These are phyloP conservation scores for Larimichthys crocea DNA, from an alignment of 2,113 vertebrate species.

Conservation along the genomic window DNA sequence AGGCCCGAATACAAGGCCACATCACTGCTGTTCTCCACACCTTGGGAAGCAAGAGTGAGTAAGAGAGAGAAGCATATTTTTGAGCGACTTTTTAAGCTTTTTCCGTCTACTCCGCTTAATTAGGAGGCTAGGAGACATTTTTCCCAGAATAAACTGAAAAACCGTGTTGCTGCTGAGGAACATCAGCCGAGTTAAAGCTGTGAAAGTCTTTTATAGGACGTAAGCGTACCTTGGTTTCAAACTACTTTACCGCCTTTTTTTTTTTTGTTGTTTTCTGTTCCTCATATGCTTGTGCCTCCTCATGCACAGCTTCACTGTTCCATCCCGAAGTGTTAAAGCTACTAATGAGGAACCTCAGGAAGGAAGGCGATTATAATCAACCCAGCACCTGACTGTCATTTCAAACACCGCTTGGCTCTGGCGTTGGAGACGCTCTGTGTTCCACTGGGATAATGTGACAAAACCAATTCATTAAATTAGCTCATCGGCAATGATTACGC, in stretches of 20 bases:
- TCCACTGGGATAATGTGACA: constrained; percentile 79
- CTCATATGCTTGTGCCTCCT: constrained; percentile 36
- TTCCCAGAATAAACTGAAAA: constrained; percentile 45
- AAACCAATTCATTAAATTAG: constrained; percentile 89
- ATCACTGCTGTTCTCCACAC: constrained; percentile 90
- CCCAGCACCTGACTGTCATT: constrained; percentile 80
- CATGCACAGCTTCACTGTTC: constrained; percentile 61
- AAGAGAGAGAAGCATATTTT: not conserved
- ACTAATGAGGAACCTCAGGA: constrained; percentile 79
- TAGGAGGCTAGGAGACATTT: constrained; percentile 32
- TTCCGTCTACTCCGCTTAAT: constrained; percentile 25
- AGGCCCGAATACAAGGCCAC: constrained; percentile 95
- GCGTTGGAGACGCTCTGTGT: constrained; percentile 56
- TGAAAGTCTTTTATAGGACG: constrained; percentile 30
- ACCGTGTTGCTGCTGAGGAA: constrained; percentile 16
- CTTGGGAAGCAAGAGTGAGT: constrained; percentile 72
- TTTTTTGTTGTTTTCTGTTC: constrained; percentile 53
- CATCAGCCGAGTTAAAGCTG: constrained; percentile 14
- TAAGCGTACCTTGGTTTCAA: constrained; percentile 47
- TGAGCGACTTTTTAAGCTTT: not conserved
- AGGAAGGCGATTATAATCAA: constrained; percentile 78
- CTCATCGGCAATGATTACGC: constrained; percentile 87
- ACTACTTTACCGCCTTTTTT: constrained; percentile 51
- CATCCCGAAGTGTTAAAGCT: constrained; percentile 66
- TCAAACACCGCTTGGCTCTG: constrained; percentile 73